phyloP scores from a whole-genome alignment of 2,113 vertebrate genomes.

The Chaetura pelagica region DNA sequence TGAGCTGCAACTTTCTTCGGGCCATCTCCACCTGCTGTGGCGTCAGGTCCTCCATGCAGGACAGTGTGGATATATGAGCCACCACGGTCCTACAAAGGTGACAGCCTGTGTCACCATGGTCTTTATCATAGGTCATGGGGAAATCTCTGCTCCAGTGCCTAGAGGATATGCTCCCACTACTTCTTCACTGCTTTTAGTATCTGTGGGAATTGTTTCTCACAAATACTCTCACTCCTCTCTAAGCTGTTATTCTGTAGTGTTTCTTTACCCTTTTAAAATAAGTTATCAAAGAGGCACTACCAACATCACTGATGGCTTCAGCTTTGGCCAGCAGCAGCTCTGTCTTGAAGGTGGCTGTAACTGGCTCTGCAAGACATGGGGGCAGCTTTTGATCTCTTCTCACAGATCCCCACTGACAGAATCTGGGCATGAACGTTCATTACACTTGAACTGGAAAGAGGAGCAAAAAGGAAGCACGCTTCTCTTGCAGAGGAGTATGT shows the following conservation, averaged over 20 bases:
- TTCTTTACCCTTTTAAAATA: neutral
- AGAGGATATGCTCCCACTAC: neutral
- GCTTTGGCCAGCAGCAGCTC: no score
- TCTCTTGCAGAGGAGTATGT: neutral
- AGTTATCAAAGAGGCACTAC: neutral
- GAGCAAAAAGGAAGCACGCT: neutral
- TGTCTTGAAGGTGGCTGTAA: neutral
- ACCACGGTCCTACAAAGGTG: neutral
- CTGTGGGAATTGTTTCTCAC: neutral
- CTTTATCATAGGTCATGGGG: no score
- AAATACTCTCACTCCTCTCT: neutral
- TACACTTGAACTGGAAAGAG: neutral
- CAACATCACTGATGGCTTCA: neutral
- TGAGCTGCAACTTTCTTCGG: neutral
- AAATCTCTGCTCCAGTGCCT: no score
- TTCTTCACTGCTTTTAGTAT: neutral
- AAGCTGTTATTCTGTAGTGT: neutral
- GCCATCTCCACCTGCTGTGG: neutral
- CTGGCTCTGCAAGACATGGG: neutral
- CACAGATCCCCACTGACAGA: neutral
- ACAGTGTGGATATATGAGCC: neutral
- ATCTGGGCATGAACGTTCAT: neutral
- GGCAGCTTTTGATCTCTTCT: neutral
- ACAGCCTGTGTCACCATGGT: no score
- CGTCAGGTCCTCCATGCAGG: rapidly evolving